A percentile compares a stretch with the other conserved stretches of the same genome.
phyloP scores from a whole-genome alignment of 2,888 invertebrate species.

The Acrobeloides nanus region DNA sequence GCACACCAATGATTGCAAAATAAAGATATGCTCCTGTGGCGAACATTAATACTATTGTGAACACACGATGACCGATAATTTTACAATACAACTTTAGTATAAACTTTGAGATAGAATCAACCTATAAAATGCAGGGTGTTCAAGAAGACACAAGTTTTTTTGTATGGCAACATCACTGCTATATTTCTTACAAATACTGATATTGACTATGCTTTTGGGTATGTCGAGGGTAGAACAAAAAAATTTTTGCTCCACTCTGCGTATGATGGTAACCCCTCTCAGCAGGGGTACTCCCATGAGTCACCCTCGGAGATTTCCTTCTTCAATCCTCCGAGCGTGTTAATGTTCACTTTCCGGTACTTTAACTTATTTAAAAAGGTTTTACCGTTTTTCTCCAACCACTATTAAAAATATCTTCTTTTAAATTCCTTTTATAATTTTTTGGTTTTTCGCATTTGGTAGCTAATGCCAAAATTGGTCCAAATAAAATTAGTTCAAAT shows the following conservation, averaged over 20 bases:
- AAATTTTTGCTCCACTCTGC: too few relatives aligned
- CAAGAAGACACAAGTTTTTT: too few relatives aligned
- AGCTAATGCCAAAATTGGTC: slow-evolving; percentile 43
- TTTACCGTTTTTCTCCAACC: slow-evolving; percentile 28
- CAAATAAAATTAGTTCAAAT: slow-evolving; percentile 45
- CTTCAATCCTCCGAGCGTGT: neutral
- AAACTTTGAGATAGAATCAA: too few relatives aligned
- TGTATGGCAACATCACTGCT: too few relatives aligned
- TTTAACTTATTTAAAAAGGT: slow-evolving; percentile 1
- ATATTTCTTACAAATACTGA: too few relatives aligned
- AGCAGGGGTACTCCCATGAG: neutral
- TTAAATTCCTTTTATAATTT: slow-evolving; percentile 1
- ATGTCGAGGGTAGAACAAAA: too few relatives aligned
- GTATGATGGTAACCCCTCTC: too few relatives aligned
- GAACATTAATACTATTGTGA: slow-evolving; percentile 24
- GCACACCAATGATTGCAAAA: slow-evolving; percentile 18
- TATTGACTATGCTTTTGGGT: too few relatives aligned
- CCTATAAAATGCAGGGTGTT: too few relatives aligned
- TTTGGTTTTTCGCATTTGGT: slow-evolving; percentile 32
- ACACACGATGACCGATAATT: slow-evolving; percentile 30
- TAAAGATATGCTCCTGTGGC: slow-evolving; percentile 33
- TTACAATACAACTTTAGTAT: slow-evolving; percentile 2
- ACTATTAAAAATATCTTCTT: slow-evolving; percentile 9
- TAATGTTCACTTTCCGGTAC: slow-evolving; percentile 1
- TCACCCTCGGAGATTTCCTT: neutral